phyloP scores from a whole-genome alignment of 2,113 vertebrate species.

The Apteryx owenii region DNA sequence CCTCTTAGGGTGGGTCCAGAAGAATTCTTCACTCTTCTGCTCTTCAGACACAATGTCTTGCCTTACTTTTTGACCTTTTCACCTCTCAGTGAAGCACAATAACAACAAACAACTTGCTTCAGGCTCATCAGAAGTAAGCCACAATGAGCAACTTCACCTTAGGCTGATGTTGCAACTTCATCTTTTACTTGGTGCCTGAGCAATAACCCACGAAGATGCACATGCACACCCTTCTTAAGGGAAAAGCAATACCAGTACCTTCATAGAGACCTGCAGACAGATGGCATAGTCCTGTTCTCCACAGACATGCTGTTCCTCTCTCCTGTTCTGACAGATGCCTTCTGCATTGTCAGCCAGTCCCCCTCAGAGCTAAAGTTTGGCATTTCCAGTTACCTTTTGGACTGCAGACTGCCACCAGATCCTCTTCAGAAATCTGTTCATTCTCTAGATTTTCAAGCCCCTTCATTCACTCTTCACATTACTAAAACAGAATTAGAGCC shows the following conservation, averaged over 20 bases:
- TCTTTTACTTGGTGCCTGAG: neutral
- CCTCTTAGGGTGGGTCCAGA: neutral
- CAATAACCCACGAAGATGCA: neutral
- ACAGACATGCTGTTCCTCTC: neutral
- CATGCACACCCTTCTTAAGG: fast-evolving
- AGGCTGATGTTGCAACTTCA: neutral
- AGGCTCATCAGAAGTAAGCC: neutral
- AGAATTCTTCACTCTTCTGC: neutral
- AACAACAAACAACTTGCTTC: neutral
- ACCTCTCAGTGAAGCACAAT: neutral
- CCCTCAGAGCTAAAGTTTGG: neutral
- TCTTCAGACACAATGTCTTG: neutral
- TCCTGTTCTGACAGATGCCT: neutral
- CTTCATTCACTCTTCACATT: neutral
- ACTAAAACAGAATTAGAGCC: neutral
- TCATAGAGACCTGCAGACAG: neutral
- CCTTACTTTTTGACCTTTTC: neutral
- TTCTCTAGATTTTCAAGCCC: neutral
- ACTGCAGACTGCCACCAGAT: neutral
- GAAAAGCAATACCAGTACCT: neutral
- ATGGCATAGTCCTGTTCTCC: neutral
- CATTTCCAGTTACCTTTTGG: neutral
- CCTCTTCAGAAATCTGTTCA: neutral
- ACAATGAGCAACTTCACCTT: neutral
- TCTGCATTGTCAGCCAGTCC: neutral